Conservation (phyloP, 2,113 vertebrate genomes). For the Trichomycterus rosablanca region DNA sequence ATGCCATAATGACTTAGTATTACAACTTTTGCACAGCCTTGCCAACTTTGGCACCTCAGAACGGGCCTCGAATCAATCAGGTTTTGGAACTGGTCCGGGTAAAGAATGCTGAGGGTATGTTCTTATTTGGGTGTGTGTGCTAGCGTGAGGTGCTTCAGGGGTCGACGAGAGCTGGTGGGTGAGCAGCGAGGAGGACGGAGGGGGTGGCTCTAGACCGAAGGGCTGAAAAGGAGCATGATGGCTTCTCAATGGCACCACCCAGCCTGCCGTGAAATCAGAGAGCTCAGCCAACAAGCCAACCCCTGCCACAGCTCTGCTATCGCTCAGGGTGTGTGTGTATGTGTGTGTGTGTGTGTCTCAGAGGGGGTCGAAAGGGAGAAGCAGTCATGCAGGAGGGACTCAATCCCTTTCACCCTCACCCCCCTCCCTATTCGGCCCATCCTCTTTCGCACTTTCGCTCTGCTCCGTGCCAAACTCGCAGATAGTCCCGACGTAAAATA, state of each 20-base stretch:
- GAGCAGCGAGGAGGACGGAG: constrained; percentile 30
- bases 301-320: constrained; percentile 21
- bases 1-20: constrained; percentile 5
- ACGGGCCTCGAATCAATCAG: not conserved
- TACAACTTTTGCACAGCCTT: not conserved
- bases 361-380: constrained; percentile 15
- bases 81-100: not conserved
- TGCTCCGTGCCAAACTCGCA: not conserved
- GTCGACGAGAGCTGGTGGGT: constrained; percentile 28
- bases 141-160: constrained; percentile 17
- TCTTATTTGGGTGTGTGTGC: constrained; percentile 25
- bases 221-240: constrained; percentile 43
- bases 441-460: constrained; percentile 10
- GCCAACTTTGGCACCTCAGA: constrained; percentile 10
- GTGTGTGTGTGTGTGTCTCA: constrained; percentile 22
- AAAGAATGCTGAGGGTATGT: not conserved
- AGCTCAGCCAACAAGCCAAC: constrained; percentile 47
- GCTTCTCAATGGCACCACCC: constrained; percentile 54
- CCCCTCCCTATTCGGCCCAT: not conserved
- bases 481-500: constrained; percentile 1
- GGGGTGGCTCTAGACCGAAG: constrained; percentile 34
- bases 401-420: constrained; percentile 32
- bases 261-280: constrained; percentile 57
- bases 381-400: constrained; percentile 66
- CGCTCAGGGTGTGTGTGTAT: constrained; percentile 9